phyloP scores from a whole-genome alignment of 2,888 invertebrate species.

The Lasioglossum malachurum region DNA sequence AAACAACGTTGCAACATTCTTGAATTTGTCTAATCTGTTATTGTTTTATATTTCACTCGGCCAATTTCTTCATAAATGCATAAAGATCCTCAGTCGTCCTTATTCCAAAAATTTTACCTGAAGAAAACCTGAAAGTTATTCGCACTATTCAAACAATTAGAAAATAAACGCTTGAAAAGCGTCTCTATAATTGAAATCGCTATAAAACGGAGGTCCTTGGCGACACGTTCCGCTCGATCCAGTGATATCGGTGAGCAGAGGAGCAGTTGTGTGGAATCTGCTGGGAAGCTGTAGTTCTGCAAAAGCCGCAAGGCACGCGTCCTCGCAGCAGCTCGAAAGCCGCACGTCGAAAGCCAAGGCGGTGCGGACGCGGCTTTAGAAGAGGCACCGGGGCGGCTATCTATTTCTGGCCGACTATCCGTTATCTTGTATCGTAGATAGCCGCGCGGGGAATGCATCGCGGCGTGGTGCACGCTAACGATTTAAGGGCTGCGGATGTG shows the following conservation, averaged over 20 bases:
- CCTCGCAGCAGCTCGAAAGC: not conserved
- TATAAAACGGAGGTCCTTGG: not conserved
- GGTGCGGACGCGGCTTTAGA: constrained; percentile 29
- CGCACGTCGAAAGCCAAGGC: constrained; percentile 5
- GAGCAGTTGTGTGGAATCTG: not conserved
- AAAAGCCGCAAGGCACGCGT: not conserved
- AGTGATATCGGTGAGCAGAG: not conserved
- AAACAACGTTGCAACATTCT: too few relatives aligned
- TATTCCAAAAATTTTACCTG: too few relatives aligned
- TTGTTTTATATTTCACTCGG: too few relatives aligned
- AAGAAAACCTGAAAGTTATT: too few relatives aligned
- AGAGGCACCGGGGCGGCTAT: constrained; percentile 49
- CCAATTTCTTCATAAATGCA: too few relatives aligned
- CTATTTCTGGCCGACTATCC: constrained; percentile 58
- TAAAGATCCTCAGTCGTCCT: too few relatives aligned
- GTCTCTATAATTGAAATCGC: not conserved
- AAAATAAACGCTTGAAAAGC: too few relatives aligned
- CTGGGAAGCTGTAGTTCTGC: not conserved
- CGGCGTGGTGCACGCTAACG: constrained; percentile 51
- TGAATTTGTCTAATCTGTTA: too few relatives aligned
- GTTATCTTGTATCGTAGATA: constrained; percentile 68
- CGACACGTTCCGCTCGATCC: not conserved
- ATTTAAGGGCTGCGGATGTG: constrained; percentile 69
- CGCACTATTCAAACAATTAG: too few relatives aligned
- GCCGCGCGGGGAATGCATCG: constrained; percentile 63